Conservation (phyloP, 92 coral and sea anemone species). For the Anthopleura xanthogrammica region DNA sequence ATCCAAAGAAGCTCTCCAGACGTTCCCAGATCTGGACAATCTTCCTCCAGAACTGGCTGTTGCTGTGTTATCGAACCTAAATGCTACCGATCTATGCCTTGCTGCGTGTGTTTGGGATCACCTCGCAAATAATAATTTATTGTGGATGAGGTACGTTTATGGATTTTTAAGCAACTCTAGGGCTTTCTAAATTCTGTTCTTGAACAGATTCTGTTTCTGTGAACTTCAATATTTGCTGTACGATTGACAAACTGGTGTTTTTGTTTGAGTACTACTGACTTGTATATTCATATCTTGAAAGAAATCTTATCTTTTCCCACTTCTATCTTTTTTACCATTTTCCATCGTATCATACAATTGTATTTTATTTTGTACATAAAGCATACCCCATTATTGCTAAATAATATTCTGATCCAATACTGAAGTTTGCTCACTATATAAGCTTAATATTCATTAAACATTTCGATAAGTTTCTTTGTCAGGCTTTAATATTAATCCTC, state of each 20-base stretch:
- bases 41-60: constrained; percentile 97
- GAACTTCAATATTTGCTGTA: neutral
- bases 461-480: neutral
- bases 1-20: constrained; percentile 43
- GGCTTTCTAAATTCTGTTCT: neutral
- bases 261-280: neutral
- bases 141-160: constrained; percentile 90
- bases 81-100: constrained; percentile 96
- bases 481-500: too few relatives aligned
- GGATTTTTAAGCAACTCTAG: neutral
- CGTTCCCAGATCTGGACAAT: constrained; percentile 87
- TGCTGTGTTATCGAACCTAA: constrained; percentile 83
- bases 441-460: neutral
- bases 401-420: neutral
- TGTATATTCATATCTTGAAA: neutral
- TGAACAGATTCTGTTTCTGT: neutral
- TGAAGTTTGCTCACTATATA: neutral
- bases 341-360: neutral
- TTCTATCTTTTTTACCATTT: neutral
- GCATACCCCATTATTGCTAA: too few relatives aligned
- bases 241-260: neutral
- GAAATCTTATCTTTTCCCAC: neutral
- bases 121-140: constrained; percentile 80
- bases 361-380: neutral
- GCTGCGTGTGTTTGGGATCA: constrained; percentile 99